phyloP scores from a whole-genome alignment of 2,797 vertebrate genomes.

The Acanthurus lineatus region DNA sequence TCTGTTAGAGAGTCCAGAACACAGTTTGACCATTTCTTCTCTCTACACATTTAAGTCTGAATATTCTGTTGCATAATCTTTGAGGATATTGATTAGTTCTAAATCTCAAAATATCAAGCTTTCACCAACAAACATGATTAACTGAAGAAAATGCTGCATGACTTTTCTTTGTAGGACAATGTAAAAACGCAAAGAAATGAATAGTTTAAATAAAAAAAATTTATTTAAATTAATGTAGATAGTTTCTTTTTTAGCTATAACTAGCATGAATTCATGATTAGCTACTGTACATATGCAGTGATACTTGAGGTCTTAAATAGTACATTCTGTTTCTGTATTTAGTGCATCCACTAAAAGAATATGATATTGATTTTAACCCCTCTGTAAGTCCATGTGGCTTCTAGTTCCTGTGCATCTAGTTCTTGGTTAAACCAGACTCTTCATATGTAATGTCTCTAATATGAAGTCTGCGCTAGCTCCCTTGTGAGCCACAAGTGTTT shows the following conservation, averaged over 20 bases:
- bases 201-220: too few relatives aligned
- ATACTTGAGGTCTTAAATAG: background rate
- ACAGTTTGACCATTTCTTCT: conserved; percentile 4
- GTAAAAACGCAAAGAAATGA: background rate
- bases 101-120: background rate
- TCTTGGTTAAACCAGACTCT: conserved; percentile 29
- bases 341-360: conserved; percentile 11
- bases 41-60: background rate
- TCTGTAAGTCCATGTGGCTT: conserved; percentile 14
- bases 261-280: background rate
- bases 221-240: background rate
- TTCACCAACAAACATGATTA: background rate
- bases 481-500: conserved; percentile 42
- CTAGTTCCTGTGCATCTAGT: conserved; percentile 3
- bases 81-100: background rate
- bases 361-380: conserved; percentile 13
- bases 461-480: conserved; percentile 26
- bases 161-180: background rate
- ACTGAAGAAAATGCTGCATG: background rate
- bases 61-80: background rate
- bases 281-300: background rate
- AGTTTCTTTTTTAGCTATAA: background rate
- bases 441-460: conserved; percentile 31
- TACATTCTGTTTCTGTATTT: background rate
- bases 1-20: background rate